These are phyloP conservation scores for Carapus acus DNA, from an alignment of 2,797 vertebrate genomes.

Conservation along the genomic window DNA sequence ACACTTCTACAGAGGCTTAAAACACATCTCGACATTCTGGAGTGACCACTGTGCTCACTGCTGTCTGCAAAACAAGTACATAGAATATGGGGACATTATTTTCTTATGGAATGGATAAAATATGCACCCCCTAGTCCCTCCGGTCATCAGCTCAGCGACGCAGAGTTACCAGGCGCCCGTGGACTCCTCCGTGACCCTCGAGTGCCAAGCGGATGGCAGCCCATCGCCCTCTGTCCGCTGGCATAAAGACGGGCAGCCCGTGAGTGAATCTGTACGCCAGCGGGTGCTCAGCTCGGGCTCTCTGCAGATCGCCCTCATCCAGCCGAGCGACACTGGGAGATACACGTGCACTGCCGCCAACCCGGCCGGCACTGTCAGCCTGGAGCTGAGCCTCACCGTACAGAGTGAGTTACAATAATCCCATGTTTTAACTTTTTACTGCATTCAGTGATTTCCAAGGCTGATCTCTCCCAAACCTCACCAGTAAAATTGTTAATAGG, in stretches of 20 bases:
- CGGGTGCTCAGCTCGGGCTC: conserved; percentile 81
- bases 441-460: too few species aligned
- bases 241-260: conserved; percentile 79
- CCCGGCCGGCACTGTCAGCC: conserved; percentile 76
- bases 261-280: conserved; percentile 75
- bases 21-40: not conserved
- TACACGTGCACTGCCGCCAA: conserved; percentile 89
- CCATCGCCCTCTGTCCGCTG: conserved; percentile 81
- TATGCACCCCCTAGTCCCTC: conserved; percentile 76
- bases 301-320: conserved; percentile 83
- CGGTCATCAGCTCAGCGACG: conserved; percentile 74
- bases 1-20: not conserved
- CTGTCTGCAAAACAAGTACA: not conserved
- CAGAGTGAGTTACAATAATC: conserved; percentile 68
- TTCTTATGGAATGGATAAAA: not conserved
- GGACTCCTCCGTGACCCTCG: conserved; percentile 81
- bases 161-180: conserved; percentile 70
- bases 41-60: not conserved
- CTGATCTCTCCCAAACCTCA: too few species aligned
- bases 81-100: too few species aligned
- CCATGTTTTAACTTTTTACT: too few species aligned
- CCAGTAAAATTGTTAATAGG: too few species aligned
- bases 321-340: conserved; percentile 75
- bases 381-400: conserved; percentile 75
- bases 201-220: conserved; percentile 79